Evolutionary conservation across 2,797 vertebrate species (phyloP), one percentile per base, ranked within the genome.

Genomic region (Artibeus jamaicensis): DNA sequence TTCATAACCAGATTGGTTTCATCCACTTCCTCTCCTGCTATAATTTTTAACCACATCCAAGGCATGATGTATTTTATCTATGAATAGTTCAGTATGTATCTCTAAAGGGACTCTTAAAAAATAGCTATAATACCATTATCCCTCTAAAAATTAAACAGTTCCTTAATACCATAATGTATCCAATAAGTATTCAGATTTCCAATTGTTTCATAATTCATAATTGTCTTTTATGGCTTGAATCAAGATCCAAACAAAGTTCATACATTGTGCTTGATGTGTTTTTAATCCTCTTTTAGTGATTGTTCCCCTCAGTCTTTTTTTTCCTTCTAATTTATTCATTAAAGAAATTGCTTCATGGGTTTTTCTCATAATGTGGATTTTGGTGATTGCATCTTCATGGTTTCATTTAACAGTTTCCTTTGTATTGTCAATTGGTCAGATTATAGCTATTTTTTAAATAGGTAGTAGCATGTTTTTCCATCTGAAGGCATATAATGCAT

Each of bases 101-200:
- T 74, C 39, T 92, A 55, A 74, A 74, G 91, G 32, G 50, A 82
- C 37, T 77, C n/a, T 44, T 7, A 11, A 46, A 2, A 42, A 65
- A 22, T 9, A 65, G 70, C n/a, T 5, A 6, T 39, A 53, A 9
- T 46, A 53, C 18, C 18, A 37, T 65, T 26, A 59, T 65, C 11
- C 37, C 7, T 81, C 42, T 46, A 81, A 89, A 59, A 81, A 76
- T 62, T 39, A 55, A 71, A 53, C 34, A 55, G 53, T 82, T 86
- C 48, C 53, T 85, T 95, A 37, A 71, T 78, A 62, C 34, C n/a
- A 67, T 89, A 34, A 90, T 39, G 86, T 93, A 91, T n/a, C 84
- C 10, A 73, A 4, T 74, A 94, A 89, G 42, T 82, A 65, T 77
- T 96, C 15, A 67, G 44, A 87, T 62, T 84, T 91, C 29, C 29